A percentile compares a stretch with the other conserved stretches of the same genome.
phyloP scores from a whole-genome alignment of 1,140 invertebrate genomes.

The Leptoteleia sp. region DNA sequence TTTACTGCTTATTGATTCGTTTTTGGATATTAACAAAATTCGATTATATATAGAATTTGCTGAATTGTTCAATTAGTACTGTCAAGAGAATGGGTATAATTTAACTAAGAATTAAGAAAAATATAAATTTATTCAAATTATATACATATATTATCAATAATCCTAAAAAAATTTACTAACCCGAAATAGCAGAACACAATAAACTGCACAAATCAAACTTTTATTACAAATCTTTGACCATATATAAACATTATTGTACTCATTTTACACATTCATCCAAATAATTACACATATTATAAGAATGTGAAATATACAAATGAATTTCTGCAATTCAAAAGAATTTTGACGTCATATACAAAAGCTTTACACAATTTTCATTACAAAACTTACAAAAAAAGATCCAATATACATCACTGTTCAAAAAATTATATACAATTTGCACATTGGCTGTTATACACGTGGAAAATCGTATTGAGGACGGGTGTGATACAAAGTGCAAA shows the following conservation, averaged over 20 bases:
- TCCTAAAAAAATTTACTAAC: no score
- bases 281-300: constrained; percentile 7
- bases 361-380: constrained; percentile 28
- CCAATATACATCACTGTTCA: constrained; percentile 24
- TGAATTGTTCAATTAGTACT: no score
- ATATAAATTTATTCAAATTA: no score
- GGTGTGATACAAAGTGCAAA: constrained; percentile 23
- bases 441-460: constrained; percentile 15
- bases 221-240: not conserved
- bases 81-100: no score
- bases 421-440: constrained; percentile 38
- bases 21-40: no score
- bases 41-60: no score
- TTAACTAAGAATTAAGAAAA: no score
- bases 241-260: constrained; percentile 12
- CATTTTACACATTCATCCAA: constrained; percentile 11
- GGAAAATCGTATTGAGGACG: constrained; percentile 18
- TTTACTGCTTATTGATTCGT: no score
- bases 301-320: constrained; percentile 1
- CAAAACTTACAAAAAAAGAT: constrained; percentile 33
- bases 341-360: constrained; percentile 26
- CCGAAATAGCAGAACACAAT: no score
- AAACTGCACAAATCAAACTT: no score
- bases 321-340: not conserved
- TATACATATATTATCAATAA: no score